phyloP scores from a whole-genome alignment of 1,140 invertebrate species.

The Drosophila busckii region DNA sequence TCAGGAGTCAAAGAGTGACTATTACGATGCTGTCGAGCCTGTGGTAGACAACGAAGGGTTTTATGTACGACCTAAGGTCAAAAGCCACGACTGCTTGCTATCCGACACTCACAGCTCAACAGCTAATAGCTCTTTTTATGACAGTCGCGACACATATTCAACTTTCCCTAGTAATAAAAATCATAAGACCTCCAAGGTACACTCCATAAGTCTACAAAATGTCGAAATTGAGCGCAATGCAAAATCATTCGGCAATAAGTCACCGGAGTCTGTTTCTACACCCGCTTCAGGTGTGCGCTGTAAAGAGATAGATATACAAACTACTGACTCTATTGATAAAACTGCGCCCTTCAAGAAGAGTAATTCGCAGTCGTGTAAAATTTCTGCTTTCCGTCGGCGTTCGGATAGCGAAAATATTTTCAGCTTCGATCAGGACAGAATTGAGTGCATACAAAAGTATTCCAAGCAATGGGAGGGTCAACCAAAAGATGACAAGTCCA shows the following conservation, averaged over 20 bases:
- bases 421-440: conserved; percentile 85
- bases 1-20: conserved; percentile 84
- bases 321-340: conserved; percentile 64
- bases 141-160: conserved; percentile 83
- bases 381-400: conserved; percentile 75
- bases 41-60: conserved; percentile 46
- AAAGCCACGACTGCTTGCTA: conserved; percentile 82
- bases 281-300: conserved; percentile 59
- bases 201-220: conserved; percentile 84
- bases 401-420: conserved; percentile 83
- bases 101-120: conserved; percentile 80
- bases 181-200: conserved; percentile 81
- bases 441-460: conserved; percentile 83
- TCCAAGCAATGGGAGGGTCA: conserved; percentile 81
- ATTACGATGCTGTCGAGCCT: conserved; percentile 80
- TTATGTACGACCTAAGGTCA: conserved; percentile 72
- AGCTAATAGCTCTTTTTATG: conserved; percentile 82
- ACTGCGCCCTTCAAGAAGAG: conserved; percentile 58
- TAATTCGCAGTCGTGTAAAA: conserved; percentile 72
- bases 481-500: conserved; percentile 76
- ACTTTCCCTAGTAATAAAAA: conserved; percentile 82
- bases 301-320: conserved; percentile 71
- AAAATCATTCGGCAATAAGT: conserved; percentile 74
- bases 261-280: conserved; percentile 62
- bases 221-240: conserved; percentile 84